phyloP scores from a whole-genome alignment of 1,140 invertebrate species.

The Aphelenchoides fujianensis region DNA sequence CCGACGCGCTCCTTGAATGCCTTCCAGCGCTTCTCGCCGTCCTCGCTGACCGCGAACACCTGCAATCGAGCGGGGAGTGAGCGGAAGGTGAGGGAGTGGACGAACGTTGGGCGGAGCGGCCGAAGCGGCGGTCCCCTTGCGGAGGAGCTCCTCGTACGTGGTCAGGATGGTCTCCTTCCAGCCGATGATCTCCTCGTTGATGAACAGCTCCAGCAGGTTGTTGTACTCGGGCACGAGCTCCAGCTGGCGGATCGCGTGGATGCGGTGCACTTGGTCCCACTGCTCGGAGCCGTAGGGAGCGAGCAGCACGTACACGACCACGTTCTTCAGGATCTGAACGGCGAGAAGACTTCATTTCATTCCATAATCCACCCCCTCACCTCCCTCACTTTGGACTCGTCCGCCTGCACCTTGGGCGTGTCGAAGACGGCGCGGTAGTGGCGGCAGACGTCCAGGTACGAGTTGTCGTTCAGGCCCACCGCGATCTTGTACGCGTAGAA shows the following conservation, averaged over 20 bases:
- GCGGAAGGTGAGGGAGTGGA: neutral
- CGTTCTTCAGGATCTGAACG: slow-evolving; percentile 74
- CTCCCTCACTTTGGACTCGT: slow-evolving; percentile 48
- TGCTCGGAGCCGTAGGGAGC: slow-evolving; percentile 96
- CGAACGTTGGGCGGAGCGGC: slow-evolving; percentile 18
- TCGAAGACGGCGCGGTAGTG: slow-evolving; percentile 82
- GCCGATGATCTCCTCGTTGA: slow-evolving; percentile 89
- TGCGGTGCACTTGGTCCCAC: slow-evolving; percentile 86
- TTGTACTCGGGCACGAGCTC: slow-evolving; percentile 87
- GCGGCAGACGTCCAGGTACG: slow-evolving; percentile 87
- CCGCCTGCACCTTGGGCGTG: slow-evolving; percentile 67
- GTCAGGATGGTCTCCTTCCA: slow-evolving; percentile 79
- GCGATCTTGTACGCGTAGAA: slow-evolving; percentile 96
- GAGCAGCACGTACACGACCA: slow-evolving; percentile 85
- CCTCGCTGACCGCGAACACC: slow-evolving; percentile 64
- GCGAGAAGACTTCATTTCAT: neutral
- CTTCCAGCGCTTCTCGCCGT: slow-evolving; percentile 83
- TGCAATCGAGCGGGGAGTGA: slow-evolving; percentile 31
- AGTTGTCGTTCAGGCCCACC: slow-evolving; percentile 87
- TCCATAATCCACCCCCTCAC: no score
- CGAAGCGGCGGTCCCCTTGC: slow-evolving; percentile 19
- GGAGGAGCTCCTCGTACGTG: slow-evolving; percentile 79
- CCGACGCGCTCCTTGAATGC: slow-evolving; percentile 88
- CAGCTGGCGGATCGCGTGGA: slow-evolving; percentile 80
- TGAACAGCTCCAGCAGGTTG: slow-evolving; percentile 85